These are phyloP conservation scores for Rachycentron canadum DNA, from an alignment of 2,797 vertebrate genomes.

Conservation along the genomic window DNA sequence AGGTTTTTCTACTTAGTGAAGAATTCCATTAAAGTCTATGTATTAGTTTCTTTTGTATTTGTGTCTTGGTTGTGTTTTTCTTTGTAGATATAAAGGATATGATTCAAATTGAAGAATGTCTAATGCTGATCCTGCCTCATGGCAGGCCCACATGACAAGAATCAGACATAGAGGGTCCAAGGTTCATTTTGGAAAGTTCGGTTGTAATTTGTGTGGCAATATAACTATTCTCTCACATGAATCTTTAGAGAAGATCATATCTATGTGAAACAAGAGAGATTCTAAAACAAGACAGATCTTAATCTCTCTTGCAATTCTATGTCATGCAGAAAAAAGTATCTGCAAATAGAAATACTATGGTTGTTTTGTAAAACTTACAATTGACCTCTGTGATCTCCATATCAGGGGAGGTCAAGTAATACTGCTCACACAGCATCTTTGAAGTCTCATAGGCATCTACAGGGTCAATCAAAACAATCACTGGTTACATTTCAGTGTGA, in stretches of 20 bases:
- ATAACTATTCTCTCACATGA: neutral
- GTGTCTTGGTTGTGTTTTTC: neutral
- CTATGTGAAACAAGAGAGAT: neutral
- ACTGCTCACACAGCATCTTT: constrained; percentile 97
- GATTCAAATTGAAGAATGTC: constrained; percentile 8
- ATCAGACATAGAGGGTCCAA: constrained; percentile 24
- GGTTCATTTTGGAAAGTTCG: neutral
- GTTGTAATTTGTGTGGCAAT: neutral
- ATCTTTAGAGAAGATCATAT: constrained; percentile 8
- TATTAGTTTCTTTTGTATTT: neutral
- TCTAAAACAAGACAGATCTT: too few relatives aligned
- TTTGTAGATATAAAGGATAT: neutral
- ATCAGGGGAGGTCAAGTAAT: constrained; percentile 96
- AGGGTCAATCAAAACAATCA: constrained; percentile 39
- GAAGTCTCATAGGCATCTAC: constrained; percentile 94
- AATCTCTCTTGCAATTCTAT: too few relatives aligned
- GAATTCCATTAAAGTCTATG: too few relatives aligned
- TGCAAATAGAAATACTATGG: neutral
- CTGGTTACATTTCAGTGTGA: neutral
- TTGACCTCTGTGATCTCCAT: constrained; percentile 93
- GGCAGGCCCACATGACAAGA: constrained; percentile 30
- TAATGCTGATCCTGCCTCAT: constrained; percentile 24
- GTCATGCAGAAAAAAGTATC: neutral
- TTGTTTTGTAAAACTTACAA: constrained; percentile 84
- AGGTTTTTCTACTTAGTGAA: too few relatives aligned